Evolutionary conservation across 23 tunicate species (phyloP).

Genomic region (Phallusia fumigata): DNA sequence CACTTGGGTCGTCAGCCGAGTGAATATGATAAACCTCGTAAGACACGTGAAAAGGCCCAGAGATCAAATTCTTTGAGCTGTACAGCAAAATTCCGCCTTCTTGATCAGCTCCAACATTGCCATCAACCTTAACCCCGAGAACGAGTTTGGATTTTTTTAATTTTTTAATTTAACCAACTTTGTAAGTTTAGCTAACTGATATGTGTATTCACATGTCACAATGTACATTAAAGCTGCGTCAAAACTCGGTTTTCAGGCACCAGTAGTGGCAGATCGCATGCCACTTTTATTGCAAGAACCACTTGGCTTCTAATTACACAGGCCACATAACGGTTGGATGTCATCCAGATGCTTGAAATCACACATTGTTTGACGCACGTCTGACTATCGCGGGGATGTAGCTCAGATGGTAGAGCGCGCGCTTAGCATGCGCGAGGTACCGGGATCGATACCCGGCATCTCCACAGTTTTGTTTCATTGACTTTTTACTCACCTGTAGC

Average conservation of each 20-base stretch:
- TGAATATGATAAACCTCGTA: conserved; percentile 27
- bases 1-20: conserved; percentile 23
- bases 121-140: neutral
- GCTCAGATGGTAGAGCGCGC: conserved; percentile 17
- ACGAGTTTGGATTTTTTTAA: neutral
- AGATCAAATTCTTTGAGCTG: neutral
- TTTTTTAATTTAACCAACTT: no score
- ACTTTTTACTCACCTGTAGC: neutral
- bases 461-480: neutral
- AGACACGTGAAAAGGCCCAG: neutral
- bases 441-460: conserved; percentile 15
- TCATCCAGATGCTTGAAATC: neutral
- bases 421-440: conserved; percentile 17
- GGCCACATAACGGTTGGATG: no score
- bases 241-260: no score
- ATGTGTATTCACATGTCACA: no score
- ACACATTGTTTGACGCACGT: neutral
- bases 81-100: conserved; percentile 18
- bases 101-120: conserved; percentile 17
- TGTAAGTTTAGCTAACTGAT: neutral
- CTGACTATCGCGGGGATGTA: neutral
- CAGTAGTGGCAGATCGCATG: no score
- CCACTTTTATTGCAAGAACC: no score
- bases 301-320: no score
- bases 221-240: no score